phyloP scores from a whole-genome alignment of 2,888 invertebrate species.

The Agrypnus murinus region DNA sequence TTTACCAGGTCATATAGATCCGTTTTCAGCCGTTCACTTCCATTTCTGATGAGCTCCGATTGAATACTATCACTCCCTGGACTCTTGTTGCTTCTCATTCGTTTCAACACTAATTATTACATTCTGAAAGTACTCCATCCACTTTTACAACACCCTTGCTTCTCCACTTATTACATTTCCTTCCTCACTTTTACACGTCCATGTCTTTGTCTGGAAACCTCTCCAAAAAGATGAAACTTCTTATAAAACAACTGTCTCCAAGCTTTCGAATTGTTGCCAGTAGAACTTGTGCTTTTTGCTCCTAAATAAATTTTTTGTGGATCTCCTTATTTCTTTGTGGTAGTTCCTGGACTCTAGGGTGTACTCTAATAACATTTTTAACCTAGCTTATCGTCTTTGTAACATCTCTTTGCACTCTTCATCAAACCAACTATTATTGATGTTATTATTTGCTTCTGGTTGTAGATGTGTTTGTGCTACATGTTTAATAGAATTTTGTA shows the following conservation, averaged over 20 bases:
- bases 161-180: too few species aligned
- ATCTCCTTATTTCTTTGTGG: too few species aligned
- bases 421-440: slow-evolving; percentile 8
- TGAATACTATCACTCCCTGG: neutral
- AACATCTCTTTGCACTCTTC: slow-evolving; percentile 8
- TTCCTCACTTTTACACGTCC: too few species aligned
- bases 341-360: too few species aligned
- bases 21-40: too few species aligned
- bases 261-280: too few species aligned
- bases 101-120: too few species aligned
- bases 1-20: neutral
- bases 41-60: neutral
- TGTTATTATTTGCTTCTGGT: neutral
- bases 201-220: too few species aligned
- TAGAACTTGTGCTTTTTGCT: neutral
- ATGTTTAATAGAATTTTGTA: slow-evolving; percentile 7
- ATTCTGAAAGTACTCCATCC: too few species aligned
- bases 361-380: slow-evolving; percentile 7
- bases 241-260: too few species aligned
- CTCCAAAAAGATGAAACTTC: too few species aligned
- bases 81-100: neutral
- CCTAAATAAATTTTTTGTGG: neutral
- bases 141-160: too few species aligned
- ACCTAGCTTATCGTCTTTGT: slow-evolving; percentile 10
- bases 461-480: neutral